Conservation (phyloP, 2,888 invertebrate genomes). For the Hermaeophaga mercurialis region DNA sequence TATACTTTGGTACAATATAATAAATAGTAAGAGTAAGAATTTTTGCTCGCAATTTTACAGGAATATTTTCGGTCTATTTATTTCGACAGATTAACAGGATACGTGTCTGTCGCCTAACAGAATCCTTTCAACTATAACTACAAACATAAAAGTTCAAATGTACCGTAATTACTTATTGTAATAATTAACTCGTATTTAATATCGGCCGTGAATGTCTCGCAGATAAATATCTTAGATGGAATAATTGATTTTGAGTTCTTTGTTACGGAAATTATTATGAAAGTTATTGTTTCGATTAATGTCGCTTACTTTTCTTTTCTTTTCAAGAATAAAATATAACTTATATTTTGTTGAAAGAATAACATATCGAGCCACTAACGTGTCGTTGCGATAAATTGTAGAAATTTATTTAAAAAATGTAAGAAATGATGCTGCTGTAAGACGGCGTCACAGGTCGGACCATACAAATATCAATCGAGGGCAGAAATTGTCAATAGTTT, state of each 20-base stretch:
- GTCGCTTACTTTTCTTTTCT: constrained; percentile 28
- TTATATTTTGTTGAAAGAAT: too few species aligned
- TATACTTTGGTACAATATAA: too few species aligned
- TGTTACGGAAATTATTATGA: constrained; percentile 34
- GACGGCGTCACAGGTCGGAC: too few species aligned
- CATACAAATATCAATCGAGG: too few species aligned
- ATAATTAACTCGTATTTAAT: constrained; percentile 37
- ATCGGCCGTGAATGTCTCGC: constrained; percentile 30
- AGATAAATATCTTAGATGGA: constrained; percentile 35
- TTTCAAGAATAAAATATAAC: too few species aligned
- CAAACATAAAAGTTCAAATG: constrained; percentile 21
- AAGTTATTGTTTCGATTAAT: constrained; percentile 32
- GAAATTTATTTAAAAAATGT: too few species aligned
- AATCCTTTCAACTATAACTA: constrained; percentile 25
- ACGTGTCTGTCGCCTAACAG: constrained; percentile 29
- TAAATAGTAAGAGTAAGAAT: too few species aligned
- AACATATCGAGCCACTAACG: too few species aligned
- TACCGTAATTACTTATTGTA: constrained; percentile 35
- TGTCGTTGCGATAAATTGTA: too few species aligned
- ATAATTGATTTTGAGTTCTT: constrained; percentile 36
- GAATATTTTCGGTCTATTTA: constrained; percentile 31
- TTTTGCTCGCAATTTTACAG: too few species aligned
- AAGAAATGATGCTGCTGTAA: too few species aligned
- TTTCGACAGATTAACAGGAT: constrained; percentile 26
- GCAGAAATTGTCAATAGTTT: too few species aligned